A percentile compares a stretch with the other conserved stretches of the same genome.
Conservation (phyloP, 2,113 vertebrate species). For the Lepisosteus osseus region DNA sequence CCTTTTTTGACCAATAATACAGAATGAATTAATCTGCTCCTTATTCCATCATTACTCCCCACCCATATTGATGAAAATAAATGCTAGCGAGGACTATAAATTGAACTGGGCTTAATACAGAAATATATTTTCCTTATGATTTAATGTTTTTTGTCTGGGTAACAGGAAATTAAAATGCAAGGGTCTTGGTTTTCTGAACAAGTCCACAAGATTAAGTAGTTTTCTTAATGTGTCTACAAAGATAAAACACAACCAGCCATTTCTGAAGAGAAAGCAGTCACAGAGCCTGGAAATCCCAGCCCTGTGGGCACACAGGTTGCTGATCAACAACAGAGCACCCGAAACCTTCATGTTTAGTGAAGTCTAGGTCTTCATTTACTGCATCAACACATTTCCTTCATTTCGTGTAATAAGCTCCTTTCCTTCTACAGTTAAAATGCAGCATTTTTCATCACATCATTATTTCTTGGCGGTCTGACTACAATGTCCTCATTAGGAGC, state of each 20-base stretch:
- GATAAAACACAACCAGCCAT: background rate
- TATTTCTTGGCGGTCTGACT: constrained; percentile 1
- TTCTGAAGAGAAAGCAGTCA: background rate
- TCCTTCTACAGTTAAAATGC: background rate
- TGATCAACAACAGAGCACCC: background rate
- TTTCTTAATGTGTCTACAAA: background rate
- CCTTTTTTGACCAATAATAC: background rate
- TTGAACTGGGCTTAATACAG: background rate
- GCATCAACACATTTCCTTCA: background rate
- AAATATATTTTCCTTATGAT: background rate
- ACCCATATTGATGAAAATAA: constrained; percentile 22
- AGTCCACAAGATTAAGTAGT: background rate
- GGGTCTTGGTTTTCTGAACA: background rate
- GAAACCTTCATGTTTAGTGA: background rate
- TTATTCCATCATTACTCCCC: background rate
- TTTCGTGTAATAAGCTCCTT: background rate
- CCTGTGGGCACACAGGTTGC: background rate
- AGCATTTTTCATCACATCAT: constrained; percentile 16
- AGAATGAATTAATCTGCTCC: background rate
- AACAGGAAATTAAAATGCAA: background rate
- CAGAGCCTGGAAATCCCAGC: background rate
- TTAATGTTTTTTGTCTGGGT: background rate
- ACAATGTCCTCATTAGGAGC: constrained; percentile 21
- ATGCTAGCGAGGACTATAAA: background rate
- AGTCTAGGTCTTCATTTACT: background rate